Conservation (phyloP, 1,140 invertebrate species). For the Procambarus virginalis region DNA sequence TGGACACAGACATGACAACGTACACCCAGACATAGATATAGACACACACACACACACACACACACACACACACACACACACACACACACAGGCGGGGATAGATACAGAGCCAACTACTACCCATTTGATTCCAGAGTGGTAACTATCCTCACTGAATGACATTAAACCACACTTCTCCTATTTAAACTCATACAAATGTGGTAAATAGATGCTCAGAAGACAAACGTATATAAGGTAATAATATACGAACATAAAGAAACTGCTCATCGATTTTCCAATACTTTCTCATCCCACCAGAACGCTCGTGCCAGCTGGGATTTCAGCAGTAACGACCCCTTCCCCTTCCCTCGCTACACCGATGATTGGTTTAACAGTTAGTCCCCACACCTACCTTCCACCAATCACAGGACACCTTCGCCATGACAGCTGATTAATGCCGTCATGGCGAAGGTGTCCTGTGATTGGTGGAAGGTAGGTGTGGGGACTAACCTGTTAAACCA, state of each 20-base stretch:
- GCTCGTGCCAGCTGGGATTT: slow-evolving; percentile 98
- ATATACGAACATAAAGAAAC: not conserved
- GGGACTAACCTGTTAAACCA: slow-evolving; percentile 93
- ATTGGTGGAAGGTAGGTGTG: not conserved
- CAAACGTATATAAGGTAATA: not conserved
- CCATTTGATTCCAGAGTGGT: too few species aligned
- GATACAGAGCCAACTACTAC: too few species aligned
- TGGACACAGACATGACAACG: too few species aligned
- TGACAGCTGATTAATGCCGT: not conserved
- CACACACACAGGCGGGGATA: too few species aligned
- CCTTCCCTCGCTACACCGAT: slow-evolving; percentile 97
- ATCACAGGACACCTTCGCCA: not conserved
- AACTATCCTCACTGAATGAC: too few species aligned
- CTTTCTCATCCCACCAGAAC: slow-evolving; percentile 83
- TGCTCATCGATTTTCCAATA: not conserved
- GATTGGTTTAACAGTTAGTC: slow-evolving; percentile 97
- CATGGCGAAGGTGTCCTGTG: not conserved
- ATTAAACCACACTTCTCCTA: too few species aligned
- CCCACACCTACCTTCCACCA: not conserved
- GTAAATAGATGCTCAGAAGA: not conserved
- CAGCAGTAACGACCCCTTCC: slow-evolving; percentile 97
- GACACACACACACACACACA: too few species aligned
- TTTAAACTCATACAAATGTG: not conserved
- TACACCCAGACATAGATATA: too few species aligned
- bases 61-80: too few species aligned